Evolutionary conservation across 2,888 invertebrate species (phyloP).

Genomic region (Ennomos erosarius): DNA sequence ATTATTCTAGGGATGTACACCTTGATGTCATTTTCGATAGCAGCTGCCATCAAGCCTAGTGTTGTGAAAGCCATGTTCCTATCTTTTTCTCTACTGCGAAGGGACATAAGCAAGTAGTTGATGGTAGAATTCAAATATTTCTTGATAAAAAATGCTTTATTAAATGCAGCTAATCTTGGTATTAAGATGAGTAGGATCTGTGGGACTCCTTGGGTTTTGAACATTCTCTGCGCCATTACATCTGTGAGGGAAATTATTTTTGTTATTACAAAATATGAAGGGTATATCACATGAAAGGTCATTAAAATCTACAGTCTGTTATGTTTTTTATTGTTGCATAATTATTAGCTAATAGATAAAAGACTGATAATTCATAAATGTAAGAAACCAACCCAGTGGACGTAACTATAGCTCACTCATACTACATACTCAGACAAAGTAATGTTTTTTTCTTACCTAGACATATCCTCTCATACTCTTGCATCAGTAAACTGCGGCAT

Average conservation of each 20-base stretch:
- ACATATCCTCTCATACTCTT: conserved; percentile 93
- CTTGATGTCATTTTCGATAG: conserved; percentile 93
- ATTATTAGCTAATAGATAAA: too few species aligned
- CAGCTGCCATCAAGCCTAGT: conserved; percentile 95
- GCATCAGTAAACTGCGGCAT: conserved; percentile 92
- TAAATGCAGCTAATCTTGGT: conserved; percentile 97
- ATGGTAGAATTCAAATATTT: conserved; percentile 91
- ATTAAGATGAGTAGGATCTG: conserved; percentile 94
- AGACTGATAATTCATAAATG: too few species aligned
- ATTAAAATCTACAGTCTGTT: too few species aligned
- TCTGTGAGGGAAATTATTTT: conserved; percentile 71
- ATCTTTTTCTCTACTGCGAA: conserved; percentile 94
- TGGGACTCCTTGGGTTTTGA: conserved; percentile 93
- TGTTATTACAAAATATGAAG: background rate
- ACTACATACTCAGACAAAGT: too few species aligned
- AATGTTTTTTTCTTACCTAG: conserved; percentile 63
- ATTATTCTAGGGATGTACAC: conserved; percentile 93
- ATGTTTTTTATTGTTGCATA: too few species aligned
- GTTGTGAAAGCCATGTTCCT: conserved; percentile 95
- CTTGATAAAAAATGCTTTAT: conserved; percentile 91
- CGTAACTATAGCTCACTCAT: too few species aligned
- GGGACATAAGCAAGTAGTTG: conserved; percentile 89
- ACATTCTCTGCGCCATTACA: conserved; percentile 91
- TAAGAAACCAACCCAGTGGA: too few species aligned
- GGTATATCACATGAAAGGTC: too few species aligned